Evolutionary conservation across 2,113 vertebrate species (phyloP).

Genomic region (Ahaetulla prasina): DNA sequence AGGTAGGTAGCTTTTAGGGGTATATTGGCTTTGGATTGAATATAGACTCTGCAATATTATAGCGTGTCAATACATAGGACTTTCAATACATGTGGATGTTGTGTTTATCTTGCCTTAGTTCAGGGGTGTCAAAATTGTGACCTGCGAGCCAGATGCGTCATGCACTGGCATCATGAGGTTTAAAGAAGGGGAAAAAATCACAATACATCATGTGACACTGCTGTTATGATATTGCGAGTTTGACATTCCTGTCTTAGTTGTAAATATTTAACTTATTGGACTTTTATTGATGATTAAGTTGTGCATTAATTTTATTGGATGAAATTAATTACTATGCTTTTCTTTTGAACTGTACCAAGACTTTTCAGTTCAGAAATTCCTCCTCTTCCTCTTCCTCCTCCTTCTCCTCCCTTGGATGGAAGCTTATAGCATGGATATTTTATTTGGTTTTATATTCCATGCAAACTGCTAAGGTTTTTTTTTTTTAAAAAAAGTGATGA

Average conservation of each 20-base stretch:
- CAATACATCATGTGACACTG: no score
- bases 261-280: background rate
- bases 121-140: no score
- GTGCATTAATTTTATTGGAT: background rate
- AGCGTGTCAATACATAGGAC: background rate
- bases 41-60: background rate
- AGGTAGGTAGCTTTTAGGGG: background rate
- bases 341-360: background rate
- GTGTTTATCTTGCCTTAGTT: background rate
- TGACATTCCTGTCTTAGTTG: background rate
- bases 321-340: background rate
- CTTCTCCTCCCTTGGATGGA: background rate
- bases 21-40: background rate
- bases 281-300: background rate
- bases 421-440: background rate
- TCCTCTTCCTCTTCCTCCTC: no score
- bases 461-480: background rate
- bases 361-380: background rate
- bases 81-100: background rate
- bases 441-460: background rate
- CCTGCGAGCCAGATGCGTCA: no score
- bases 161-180: no score
- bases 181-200: no score
- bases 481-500: background rate
- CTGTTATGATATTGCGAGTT: no score